These are phyloP conservation scores for Yponomeuta evonymella DNA, from an alignment of 2,888 invertebrate species.

Conservation along the genomic window DNA sequence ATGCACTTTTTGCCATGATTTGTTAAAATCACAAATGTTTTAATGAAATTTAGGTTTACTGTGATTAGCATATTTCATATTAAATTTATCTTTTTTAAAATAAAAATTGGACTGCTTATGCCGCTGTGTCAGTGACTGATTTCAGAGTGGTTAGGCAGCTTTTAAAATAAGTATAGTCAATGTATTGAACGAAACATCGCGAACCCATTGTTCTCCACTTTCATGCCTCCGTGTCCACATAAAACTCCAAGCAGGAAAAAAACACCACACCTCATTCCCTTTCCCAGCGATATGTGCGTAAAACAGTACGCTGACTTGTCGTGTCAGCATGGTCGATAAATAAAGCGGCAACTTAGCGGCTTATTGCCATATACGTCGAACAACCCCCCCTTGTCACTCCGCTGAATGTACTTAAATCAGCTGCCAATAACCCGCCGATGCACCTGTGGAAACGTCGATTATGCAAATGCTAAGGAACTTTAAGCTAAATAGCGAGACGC, in stretches of 20 bases:
- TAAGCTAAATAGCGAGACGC: conserved; percentile 36
- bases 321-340: conserved; percentile 38
- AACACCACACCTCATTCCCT: background rate
- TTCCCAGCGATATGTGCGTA: conserved; percentile 18
- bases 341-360: conserved; percentile 49
- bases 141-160: background rate
- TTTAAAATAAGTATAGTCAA: background rate
- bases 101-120: too few species aligned
- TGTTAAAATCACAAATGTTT: too few species aligned
- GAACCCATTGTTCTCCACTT: background rate
- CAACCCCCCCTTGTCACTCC: conserved; percentile 54
- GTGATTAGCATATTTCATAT: too few species aligned
- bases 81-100: too few species aligned
- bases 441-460: conserved; percentile 73
- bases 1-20: too few species aligned
- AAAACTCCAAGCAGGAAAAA: background rate
- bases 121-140: too few species aligned
- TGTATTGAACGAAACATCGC: background rate
- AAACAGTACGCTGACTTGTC: conserved; percentile 35
- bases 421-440: conserved; percentile 51
- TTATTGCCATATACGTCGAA: conserved; percentile 63
- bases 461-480: conserved; percentile 62
- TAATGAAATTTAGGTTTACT: too few species aligned
- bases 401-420: conserved; percentile 61
- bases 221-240: background rate